phyloP scores from a whole-genome alignment of 2,797 vertebrate species.

The Microhierax caerulescens region DNA sequence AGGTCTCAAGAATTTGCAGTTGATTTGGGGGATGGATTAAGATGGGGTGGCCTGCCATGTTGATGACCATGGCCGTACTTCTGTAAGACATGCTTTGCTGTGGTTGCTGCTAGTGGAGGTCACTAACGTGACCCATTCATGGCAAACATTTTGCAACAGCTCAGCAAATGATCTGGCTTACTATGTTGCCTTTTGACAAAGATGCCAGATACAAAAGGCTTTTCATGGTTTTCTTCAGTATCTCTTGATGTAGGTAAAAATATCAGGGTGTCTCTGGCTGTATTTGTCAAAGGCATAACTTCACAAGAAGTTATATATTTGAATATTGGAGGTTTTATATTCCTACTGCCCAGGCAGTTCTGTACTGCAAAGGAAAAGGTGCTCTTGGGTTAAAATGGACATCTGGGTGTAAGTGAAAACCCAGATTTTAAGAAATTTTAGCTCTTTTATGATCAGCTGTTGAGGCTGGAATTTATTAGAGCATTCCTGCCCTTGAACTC shows the following conservation, averaged over 20 bases:
- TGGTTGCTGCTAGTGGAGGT: neutral
- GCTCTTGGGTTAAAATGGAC: neutral
- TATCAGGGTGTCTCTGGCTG: neutral
- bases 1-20: neutral
- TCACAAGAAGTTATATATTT: neutral
- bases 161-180: neutral
- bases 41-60: neutral
- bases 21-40: neutral
- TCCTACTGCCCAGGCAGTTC: neutral
- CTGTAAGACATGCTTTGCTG: neutral
- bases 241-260: neutral
- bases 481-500: neutral
- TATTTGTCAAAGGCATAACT: neutral
- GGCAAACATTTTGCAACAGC: neutral
- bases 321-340: neutral
- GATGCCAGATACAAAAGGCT: neutral
- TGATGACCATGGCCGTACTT: neutral
- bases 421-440: neutral
- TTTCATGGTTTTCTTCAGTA: neutral
- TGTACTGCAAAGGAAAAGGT: neutral
- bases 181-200: neutral
- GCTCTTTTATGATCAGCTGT: neutral
- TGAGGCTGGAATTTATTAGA: neutral
- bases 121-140: fast-evolving
- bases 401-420: neutral